These are phyloP conservation scores for Matsumurasca onukii DNA, from an alignment of 1,140 invertebrate species.

Conservation along the genomic window DNA sequence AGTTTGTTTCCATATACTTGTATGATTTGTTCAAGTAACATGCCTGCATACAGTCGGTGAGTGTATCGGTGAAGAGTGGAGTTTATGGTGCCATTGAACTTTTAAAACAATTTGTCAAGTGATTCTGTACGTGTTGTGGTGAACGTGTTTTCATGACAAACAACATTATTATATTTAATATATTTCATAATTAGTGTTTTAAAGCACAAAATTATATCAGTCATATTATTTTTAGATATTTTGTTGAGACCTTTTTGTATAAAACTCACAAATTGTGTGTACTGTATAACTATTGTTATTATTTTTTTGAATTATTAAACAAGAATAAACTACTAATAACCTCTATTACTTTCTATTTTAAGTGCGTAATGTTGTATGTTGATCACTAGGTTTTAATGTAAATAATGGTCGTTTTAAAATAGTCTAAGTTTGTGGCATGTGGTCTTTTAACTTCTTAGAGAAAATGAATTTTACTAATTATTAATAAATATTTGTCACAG, in stretches of 20 bases:
- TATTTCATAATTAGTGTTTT: background rate
- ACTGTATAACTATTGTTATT: background rate
- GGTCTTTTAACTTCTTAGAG: background rate
- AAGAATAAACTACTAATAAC: background rate
- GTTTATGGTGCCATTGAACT: conserved; percentile 11
- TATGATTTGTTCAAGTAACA: background rate
- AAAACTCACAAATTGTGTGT: background rate
- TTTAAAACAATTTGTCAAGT: conserved; percentile 16
- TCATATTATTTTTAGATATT: background rate
- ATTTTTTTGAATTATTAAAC: background rate
- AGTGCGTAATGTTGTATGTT: background rate
- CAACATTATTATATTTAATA: background rate
- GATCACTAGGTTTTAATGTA: background rate
- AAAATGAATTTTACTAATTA: too few species aligned
- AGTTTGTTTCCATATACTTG: background rate
- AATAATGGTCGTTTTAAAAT: background rate
- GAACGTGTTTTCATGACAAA: conserved; percentile 13
- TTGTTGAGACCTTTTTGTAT: background rate
- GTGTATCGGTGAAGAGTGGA: background rate
- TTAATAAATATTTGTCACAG: too few species aligned
- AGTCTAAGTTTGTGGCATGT: background rate
- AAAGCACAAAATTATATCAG: background rate
- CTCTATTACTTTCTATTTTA: background rate
- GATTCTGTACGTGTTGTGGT: background rate
- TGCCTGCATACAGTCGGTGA: background rate